Evolutionary conservation across 2,113 vertebrate species (phyloP), one percentile per base, ranked within the genome.

Genomic region (Typhlomys cinereus): DNA sequence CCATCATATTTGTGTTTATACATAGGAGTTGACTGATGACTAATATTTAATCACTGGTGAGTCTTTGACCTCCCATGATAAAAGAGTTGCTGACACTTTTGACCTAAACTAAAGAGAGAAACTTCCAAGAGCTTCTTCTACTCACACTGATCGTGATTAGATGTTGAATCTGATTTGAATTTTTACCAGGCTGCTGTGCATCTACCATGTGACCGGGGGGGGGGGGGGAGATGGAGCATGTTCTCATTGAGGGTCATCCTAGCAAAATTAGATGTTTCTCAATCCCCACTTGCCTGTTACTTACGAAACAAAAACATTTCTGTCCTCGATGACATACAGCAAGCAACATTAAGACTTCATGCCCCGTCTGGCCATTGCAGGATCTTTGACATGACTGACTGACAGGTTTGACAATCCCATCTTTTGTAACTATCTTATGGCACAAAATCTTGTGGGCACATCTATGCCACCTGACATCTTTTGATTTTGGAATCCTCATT

Each of bases 391-490:
- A 1, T 36, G 11, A n/a, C 73, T 14, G 59, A 57, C 48, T 62
- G 52, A 48, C 52, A 17, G 6, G 39, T 34, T n/a, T 8, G 9
- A 4, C 36, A 11, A 14, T 67, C 29, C 41, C 41, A 5, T 31
- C n/a, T 36, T 15, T 64, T 36, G 4, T 27, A 79, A 62, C 41
- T 57, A 79, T 0, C 85, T 69, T 7, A 0, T 29, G 39, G 71
- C 7, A 0, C n/a, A 39, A 27, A 9, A n/a, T 57, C 62, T 44
- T 39, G 85, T 71, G 83, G 7, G 27, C 69, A 78, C 62, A 59
- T 84, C 75, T 90, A 54, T 66, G 88, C 89, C 64, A 64, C n/a
- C 29, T 95, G 6, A 27, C 87, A 76, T 94, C 59, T 75, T 95
- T 54, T 88, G 73, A 46, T 74, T 91, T 89, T 83, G 59, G 70